Evolutionary conservation across 2,888 invertebrate genomes (phyloP).

Genomic region (Tenthredo amoena): DNA sequence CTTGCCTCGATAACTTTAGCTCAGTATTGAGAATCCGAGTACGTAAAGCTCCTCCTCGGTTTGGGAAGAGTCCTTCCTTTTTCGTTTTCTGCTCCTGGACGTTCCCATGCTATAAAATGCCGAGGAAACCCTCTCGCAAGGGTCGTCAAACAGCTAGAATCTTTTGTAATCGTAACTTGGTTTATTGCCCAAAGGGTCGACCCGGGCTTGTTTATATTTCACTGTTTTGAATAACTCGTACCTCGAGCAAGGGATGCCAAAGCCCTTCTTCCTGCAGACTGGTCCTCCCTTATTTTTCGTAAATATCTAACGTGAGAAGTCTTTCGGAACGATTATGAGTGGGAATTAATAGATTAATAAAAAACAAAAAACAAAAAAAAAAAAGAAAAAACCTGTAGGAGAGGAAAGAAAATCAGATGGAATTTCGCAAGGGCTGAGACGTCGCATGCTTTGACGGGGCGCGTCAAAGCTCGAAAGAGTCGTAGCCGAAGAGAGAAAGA

Average conservation of each 20-base stretch:
- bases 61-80: background rate
- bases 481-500: background rate
- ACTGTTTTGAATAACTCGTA: conserved; percentile 40
- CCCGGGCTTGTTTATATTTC: conserved; percentile 30
- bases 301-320: background rate
- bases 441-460: conserved; percentile 7
- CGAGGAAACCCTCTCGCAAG: background rate
- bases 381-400: background rate
- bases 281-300: background rate
- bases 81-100: background rate
- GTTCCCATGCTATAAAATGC: conserved; percentile 1
- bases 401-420: background rate
- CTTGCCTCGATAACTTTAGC: conserved; percentile 13
- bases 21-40: conserved; percentile 22
- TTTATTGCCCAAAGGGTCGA: conserved; percentile 21
- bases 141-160: background rate
- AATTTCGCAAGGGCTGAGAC: background rate
- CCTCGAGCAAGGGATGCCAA: background rate
- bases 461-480: background rate
- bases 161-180: conserved; percentile 22
- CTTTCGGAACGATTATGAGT: background rate
- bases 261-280: background rate
- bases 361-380: background rate
- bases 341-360: background rate
- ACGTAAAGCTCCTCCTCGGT: background rate